A percentile compares a stretch with the other conserved stretches of the same genome.
These are phyloP conservation scores for Callipepla squamata DNA, from an alignment of 2,113 vertebrate genomes.

Conservation along the genomic window DNA sequence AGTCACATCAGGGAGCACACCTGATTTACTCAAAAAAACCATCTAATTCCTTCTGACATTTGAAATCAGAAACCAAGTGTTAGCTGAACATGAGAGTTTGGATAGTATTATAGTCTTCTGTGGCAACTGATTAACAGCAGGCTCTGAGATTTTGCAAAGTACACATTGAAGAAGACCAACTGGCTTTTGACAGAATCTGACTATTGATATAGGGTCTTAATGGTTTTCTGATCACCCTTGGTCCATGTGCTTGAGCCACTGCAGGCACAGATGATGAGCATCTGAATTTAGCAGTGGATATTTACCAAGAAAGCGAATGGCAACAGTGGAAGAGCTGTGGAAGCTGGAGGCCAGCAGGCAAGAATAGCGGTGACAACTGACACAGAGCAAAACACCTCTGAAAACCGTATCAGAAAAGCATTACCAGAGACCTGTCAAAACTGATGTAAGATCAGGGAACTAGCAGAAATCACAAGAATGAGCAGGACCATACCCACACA, in stretches of 20 bases:
- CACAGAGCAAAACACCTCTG: constrained; percentile 26
- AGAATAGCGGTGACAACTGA: background rate
- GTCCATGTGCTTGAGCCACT: background rate
- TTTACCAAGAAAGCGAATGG: background rate
- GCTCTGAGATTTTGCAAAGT: background rate
- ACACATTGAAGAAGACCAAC: background rate
- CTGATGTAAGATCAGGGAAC: background rate
- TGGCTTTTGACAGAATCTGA: background rate
- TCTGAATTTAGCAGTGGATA: background rate
- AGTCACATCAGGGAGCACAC: background rate
- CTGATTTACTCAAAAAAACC: background rate
- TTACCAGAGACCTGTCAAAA: constrained; percentile 40
- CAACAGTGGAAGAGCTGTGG: constrained; percentile 1
- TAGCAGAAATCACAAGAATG: constrained; percentile 42
- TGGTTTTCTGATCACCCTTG: background rate
- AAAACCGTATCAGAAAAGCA: constrained; percentile 44
- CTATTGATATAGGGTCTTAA: background rate
- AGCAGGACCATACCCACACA: background rate
- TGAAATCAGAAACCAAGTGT: background rate
- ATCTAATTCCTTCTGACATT: background rate
- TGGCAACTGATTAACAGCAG: background rate
- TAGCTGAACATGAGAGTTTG: background rate
- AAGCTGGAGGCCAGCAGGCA: background rate
- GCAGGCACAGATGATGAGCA: background rate
- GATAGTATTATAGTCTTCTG: background rate